Base-by-base conservation (phyloP, 2,888 invertebrate genomes). In the Trachelus iudaicus region DNA sequence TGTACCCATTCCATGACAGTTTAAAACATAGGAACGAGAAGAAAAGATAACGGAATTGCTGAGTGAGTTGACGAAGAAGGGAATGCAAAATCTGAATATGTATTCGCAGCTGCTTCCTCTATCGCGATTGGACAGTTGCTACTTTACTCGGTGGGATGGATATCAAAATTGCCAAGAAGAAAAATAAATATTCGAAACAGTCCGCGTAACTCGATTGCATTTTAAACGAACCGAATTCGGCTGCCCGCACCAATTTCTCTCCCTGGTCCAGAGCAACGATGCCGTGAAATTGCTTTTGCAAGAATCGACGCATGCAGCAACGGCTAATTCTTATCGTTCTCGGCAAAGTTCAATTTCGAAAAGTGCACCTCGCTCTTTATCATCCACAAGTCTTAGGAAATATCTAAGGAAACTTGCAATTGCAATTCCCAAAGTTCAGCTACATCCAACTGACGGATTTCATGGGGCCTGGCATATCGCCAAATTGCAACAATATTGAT, bases 401-500 rank as follows among this genome's bases (percentile, higher is more conserved):
- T 15, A 15, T 56, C 9, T 9, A 56, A 56, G 23, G 23, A 56
- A 56, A 56, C 15, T 56, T 56, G 2, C 56, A 56, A 56, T 2
- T 23, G 23, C 23, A 56, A 56, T 56, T 56, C 23, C 6, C 23
- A 23, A 56, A 56, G 56, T 56, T 56, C 56, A 23, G 9, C 56
- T 23, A 6, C 23, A 56, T 56, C 56, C 23, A 9, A 56, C 56
- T 23, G 23, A 56, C 23, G 56, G 23, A 56, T 56, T 56, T 56
- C 23, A 56, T 23, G 23, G 23, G 34, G 71, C 71, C 71, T 33
- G 31, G 71, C 31, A 34, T 78, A 81, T 79, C 79, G 84, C 83
- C 85, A 85, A 87, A 87, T 86, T 84, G 85, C 86, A 79, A 80
- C 84, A 85, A 87, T 87, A 89, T 89, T 89, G 89, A 89, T 89